A percentile compares a stretch with the other conserved stretches of the same genome.
Evolutionary conservation across 2,888 invertebrate species (phyloP).

Genomic region (Cheilosia pagana): DNA sequence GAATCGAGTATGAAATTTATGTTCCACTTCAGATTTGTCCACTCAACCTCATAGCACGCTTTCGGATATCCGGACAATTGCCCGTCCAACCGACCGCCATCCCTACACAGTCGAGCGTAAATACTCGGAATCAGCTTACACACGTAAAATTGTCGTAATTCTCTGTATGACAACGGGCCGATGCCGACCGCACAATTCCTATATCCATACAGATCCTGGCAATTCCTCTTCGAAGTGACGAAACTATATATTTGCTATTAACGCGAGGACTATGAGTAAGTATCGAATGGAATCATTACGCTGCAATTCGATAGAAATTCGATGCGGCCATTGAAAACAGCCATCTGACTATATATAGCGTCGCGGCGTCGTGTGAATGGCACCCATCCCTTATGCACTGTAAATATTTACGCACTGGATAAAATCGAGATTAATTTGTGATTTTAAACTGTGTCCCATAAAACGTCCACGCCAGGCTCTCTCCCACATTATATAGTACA

Average conservation of each 20-base stretch:
- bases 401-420: slow-evolving; percentile 75
- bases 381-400: slow-evolving; percentile 43
- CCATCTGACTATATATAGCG: slow-evolving; percentile 19
- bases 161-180: slow-evolving; percentile 40
- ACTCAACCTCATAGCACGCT: slow-evolving; percentile 66
- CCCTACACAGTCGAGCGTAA: slow-evolving; percentile 28
- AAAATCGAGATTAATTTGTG: slow-evolving; percentile 75
- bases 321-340: slow-evolving; percentile 69
- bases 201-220: no score
- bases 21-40: slow-evolving; percentile 69
- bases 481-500: slow-evolving; percentile 46
- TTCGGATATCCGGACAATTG: slow-evolving; percentile 70
- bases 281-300: slow-evolving; percentile 70
- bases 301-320: slow-evolving; percentile 68
- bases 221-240: slow-evolving; percentile 66
- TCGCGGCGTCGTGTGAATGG: slow-evolving; percentile 10
- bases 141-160: slow-evolving; percentile 74
- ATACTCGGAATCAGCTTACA: slow-evolving; percentile 70
- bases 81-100: background rate
- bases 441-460: slow-evolving; percentile 73
- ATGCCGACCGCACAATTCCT: slow-evolving; percentile 26
- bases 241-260: slow-evolving; percentile 71
- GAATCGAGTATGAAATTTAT: slow-evolving; percentile 59
- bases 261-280: slow-evolving; percentile 21
- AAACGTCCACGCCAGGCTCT: slow-evolving; percentile 38